Percentiles rank a stretch among this genome's conserved stretches.
Evolutionary conservation across 1,140 invertebrate species (phyloP).

Genomic region (Yoshiicerus persimilis): DNA sequence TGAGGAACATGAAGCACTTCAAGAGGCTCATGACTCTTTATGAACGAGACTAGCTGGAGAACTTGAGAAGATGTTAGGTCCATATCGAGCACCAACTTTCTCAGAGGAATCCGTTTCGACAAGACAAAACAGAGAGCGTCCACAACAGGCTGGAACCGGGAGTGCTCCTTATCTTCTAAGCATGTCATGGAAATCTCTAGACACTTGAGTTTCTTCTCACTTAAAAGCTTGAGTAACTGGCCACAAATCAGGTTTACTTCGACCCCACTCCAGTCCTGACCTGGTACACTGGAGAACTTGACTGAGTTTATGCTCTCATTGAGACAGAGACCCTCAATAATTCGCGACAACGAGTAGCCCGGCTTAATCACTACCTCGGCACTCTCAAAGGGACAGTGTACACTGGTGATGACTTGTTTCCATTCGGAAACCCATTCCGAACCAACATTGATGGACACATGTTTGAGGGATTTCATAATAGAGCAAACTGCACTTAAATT

Average conservation of each 20-base stretch:
- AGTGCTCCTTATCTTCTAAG: constrained; percentile 51
- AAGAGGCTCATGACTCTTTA: constrained; percentile 56
- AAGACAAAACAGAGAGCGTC: constrained; percentile 58
- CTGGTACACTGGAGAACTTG: constrained; percentile 46
- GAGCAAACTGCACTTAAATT: constrained; percentile 58
- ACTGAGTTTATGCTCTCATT: constrained; percentile 42
- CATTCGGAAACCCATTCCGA: constrained; percentile 45
- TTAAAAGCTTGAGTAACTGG: constrained; percentile 44
- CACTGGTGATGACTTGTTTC: constrained; percentile 48
- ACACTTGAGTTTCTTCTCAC: constrained; percentile 46
- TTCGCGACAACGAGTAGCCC: constrained; percentile 39
- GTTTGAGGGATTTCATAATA: constrained; percentile 38
- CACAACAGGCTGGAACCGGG: constrained; percentile 57
- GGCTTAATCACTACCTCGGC: constrained; percentile 41
- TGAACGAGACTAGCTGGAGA: constrained; percentile 56
- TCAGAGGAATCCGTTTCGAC: constrained; percentile 51
- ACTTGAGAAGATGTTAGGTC: constrained; percentile 60
- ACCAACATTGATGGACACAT: constrained; percentile 41
- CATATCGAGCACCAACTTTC: constrained; percentile 59
- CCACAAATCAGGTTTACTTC: constrained; percentile 48
- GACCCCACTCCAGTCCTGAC: constrained; percentile 47
- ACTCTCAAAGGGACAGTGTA: constrained; percentile 39
- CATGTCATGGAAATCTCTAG: constrained; percentile 55
- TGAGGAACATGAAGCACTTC: constrained; percentile 61
- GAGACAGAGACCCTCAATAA: constrained; percentile 46